Base-by-base conservation (phyloP, 1,140 invertebrate genomes). In the Zaprionus davidi region DNA sequence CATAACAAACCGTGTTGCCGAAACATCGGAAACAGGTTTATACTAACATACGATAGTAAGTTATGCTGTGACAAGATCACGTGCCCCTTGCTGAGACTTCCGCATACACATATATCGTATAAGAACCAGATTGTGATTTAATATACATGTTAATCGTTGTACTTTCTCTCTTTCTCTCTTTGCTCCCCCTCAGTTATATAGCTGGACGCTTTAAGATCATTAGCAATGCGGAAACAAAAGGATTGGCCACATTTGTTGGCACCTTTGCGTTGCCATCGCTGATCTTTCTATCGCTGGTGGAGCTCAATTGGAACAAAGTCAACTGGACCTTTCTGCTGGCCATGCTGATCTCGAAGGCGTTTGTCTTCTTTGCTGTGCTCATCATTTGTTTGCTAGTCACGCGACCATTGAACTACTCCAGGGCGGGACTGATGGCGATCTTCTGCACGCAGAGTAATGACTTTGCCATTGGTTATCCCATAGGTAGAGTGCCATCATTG, bases 371-470 rank as follows among this genome's bases (percentile, higher is more conserved):
- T 76, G 91, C 95, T 28, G 98, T 99, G 5, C 94, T 97, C 12
- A 83, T 97, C 24, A 93, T 99, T 13, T 97, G 97, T 3, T 80
- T 98, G 60, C 87, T 99, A 31, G 95, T 98, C 17, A 96, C 96
- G 7, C 95, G 96, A 92, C 97, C 97, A 7, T 91, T 96, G 5
- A 97, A 98, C 93, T 94, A 96, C 69, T 97, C 97, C 13, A 95
- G 96, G 83, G 97, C 97, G 63, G 98, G 98, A 15, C 94, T 99
- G 22, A 98, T 97, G 94, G 97, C 97, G 24, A 99, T 99, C 81
- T 99, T 99, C 93, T 97, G 96, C 56, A 99, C 98, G 0, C 98
- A 99, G 92, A 98, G 97, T 91, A 99, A 99, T 95, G 98, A 99
- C 93, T 99, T 99, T 94, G 98, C 98, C 56, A 95, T 99, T 79